Base-by-base conservation (phyloP, 2,888 invertebrate species). In the Microctonus aethiopoides region DNA sequence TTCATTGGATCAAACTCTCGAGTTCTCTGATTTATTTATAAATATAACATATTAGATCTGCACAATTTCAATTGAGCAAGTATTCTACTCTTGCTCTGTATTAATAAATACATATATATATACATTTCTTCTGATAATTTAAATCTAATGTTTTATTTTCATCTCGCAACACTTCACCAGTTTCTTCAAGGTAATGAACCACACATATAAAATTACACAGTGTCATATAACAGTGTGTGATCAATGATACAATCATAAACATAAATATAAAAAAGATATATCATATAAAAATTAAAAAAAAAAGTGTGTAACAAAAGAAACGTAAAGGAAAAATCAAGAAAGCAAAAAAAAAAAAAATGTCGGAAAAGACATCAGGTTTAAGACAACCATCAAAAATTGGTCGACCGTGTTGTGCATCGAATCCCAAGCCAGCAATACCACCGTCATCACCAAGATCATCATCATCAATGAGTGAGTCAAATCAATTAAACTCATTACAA, bases 381-480 rank as follows among this genome's bases (percentile, higher is more conserved):
- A 90, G 90, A 79, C 91, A 88, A 63, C 91, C 92, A 5, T 89
- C 90, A 56, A 92, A 91, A 87, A 92, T 93, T 81, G 92, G 92
- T 70, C 87, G 92, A 76, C 89, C 91, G 46, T 92, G 92, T 80
- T 89, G 90, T 76, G 89, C 90, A 68, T 87, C 89, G 72, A 88
- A 90, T 72, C 91, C 91, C 9, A 92, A 92, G 85, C 91, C 92
- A 73, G 90, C 91, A n/a, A 85, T 92, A 67, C 92, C 92, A 36
- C 88, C 90, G 59, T 88, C 90, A 70, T 90, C 91, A 22, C 87
- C 81, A 26, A 72, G 69, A 68, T 56, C 62, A 56, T 63, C 67
- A 56, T 63, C 67, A 56, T 63, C 67, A 29, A 71, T 74, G 74
- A 78, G 78, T 78, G 69, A 78, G 78, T 77, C 20, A n/a, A n/a